Evolutionary conservation across 2,797 vertebrate genomes (phyloP), one percentile per base, ranked within the genome.

Genomic region (Adelosebastes latens): DNA sequence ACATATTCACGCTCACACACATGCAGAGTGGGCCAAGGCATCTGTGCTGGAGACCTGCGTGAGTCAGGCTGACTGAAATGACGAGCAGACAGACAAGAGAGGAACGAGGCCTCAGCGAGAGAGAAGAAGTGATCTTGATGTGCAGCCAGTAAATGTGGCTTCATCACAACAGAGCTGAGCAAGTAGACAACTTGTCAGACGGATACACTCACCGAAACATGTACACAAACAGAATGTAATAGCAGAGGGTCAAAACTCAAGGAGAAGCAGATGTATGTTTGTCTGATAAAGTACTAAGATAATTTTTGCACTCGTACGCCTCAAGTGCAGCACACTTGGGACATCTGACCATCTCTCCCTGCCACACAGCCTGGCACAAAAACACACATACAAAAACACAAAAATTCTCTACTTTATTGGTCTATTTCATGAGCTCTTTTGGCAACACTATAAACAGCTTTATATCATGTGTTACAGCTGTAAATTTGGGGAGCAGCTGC

Each of bases 41-140:
- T 92, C 93, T 93, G 92, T 82, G 93, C 84, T 11, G 85, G 73
- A 88, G 92, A 93, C 91, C 90, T 83, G 81, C 72, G 84, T 82
- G 87, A 93, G 88, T 91, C 88, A 90, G 87, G 80, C 90, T 32
- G 89, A 87, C 31, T 59, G 42, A 39, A 53, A 84, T 83, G 88
- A 88, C 10, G 77, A 86, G 82, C 86, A 89, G 76, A 76, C 81
- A 72, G 86, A 80, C 64, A 81, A 46, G 34, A 12, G 77, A 85
- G 67, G 66, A 85, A 84, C 77, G 77, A 3, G 72, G 84, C 62
- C 83, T 3, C 32, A 71, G 77, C 7, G 74, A 82, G 58, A 42
- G 65, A 79, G 70, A 80, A 63, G 32, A 39, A 88, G 87, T 75
- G 90, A 91, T 92, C 87, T 91, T 89, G 90, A 94, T 93, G 86